Percentiles rank a stretch among this genome's conserved stretches.
Evolutionary conservation across 2,888 invertebrate species (phyloP).

Genomic region (Microctonus brassicae): DNA sequence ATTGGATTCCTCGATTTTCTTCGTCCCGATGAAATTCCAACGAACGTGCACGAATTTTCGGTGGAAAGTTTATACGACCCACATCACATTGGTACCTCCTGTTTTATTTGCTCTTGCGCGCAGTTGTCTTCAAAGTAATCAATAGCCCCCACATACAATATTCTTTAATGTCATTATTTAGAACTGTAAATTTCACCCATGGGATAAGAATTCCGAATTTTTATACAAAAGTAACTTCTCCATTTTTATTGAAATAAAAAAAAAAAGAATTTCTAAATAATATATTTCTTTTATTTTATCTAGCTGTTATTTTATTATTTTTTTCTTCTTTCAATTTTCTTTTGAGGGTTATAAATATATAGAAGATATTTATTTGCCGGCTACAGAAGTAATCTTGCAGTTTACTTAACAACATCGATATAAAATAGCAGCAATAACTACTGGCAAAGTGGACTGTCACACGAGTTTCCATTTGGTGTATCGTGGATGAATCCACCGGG

Average conservation of each 20-base stretch:
- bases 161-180: not conserved
- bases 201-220: not conserved
- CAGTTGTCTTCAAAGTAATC: slow-evolving; percentile 1
- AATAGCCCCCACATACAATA: not conserved
- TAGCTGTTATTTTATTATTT: too few species aligned
- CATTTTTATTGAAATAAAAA: too few species aligned
- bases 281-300: too few species aligned
- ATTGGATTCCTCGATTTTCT: slow-evolving; percentile 32
- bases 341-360: too few species aligned
- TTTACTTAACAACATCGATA: not conserved
- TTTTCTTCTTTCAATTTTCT: too few species aligned
- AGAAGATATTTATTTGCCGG: not conserved
- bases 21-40: slow-evolving; percentile 24
- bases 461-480: not conserved
- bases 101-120: not conserved
- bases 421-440: slow-evolving; percentile 8
- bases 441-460: slow-evolving; percentile 17
- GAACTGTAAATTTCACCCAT: not conserved
- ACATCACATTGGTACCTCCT: not conserved
- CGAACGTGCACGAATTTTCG: not conserved
- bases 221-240: not conserved
- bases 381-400: not conserved
- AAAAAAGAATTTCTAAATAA: too few species aligned
- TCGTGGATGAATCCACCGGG: slow-evolving; percentile 12
- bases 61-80: slow-evolving; percentile 7